Conservation (phyloP, 2,888 invertebrate species). For the Sturmia bella region DNA sequence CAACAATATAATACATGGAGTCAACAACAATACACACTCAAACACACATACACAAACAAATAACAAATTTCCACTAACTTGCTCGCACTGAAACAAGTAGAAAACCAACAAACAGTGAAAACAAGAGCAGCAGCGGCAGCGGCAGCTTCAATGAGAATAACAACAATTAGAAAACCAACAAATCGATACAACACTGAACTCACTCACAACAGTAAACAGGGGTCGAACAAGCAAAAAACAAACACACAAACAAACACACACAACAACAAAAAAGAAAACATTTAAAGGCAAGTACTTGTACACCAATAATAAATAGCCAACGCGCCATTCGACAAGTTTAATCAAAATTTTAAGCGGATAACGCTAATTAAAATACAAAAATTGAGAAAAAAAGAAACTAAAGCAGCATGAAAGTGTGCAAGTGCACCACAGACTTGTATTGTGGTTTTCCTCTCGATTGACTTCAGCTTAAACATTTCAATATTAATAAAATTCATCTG, state of each 20-base stretch:
- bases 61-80: not conserved
- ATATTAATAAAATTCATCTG: too few species aligned
- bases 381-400: too few species aligned
- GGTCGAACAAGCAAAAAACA: not conserved
- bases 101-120: slow-evolving; percentile 40
- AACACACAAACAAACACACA: too few species aligned
- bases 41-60: not conserved
- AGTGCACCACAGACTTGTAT: too few species aligned
- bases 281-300: slow-evolving; percentile 2
- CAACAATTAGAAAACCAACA: slow-evolving; percentile 54
- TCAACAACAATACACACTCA: not conserved
- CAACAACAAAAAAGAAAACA: not conserved
- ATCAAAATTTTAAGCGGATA: slow-evolving; percentile 30
- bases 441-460: too few species aligned
- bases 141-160: slow-evolving; percentile 24
- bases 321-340: slow-evolving; percentile 28
- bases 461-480: too few species aligned
- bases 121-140: too few species aligned
- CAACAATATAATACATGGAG: slow-evolving; percentile 37
- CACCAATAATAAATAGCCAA: slow-evolving; percentile 9
- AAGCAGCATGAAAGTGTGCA: too few species aligned
- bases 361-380: not conserved
- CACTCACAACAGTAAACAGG: slow-evolving; percentile 31
- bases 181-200: slow-evolving; percentile 58
- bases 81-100: slow-evolving; percentile 19